Base-by-base conservation (phyloP, 2,113 vertebrate species). In the Chloebia gouldiae region DNA sequence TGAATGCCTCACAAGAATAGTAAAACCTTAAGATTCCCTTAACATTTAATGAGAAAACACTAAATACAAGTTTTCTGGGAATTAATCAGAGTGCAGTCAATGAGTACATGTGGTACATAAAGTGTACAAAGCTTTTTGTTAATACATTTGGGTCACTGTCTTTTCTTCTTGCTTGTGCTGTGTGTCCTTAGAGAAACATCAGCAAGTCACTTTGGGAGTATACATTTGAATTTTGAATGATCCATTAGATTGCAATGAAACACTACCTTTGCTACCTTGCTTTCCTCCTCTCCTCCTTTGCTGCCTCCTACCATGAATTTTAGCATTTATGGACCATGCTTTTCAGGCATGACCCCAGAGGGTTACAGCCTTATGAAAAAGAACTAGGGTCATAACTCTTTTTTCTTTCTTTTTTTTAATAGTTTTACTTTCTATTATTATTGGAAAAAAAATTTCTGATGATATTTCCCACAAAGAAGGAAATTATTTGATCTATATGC, bases 271-370 rank as follows among this genome's bases (percentile, higher is more conserved):
- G 27, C 6, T 68, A 8, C 16, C 8, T 42, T 59, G 9, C 8
- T 47, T 61, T 31, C 20, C 0, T 0, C 1, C 9, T 28, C 6
- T 5, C 1, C 4, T 12, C 4, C 7, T 10, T 54, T 4, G 0
- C 27, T 63, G 15, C n/a, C 11, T 30, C 6, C 14, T 3, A 7
- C 11, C 10, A 27, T 19, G 24, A 13, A 70, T 45, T 63, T 81
- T 23, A 42, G 12, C 12, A 22, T 56, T 16, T 27, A 39, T 9
- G 4, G 27, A 31, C 23, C n/a, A 49, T 3, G 28, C 0, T 3
- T 21, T 87, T 66, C 19, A 50, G 4, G 6, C 19, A 37, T 45
- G 59, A 66, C 2, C 4, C 5, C 47, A 40, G 13, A 39, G 15
- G 6, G 5, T 86, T 77, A 73, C 5, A 84, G 10, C 4, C 9